phyloP scores from a whole-genome alignment of 2,888 invertebrate species.

The Eueremaeus valkanovi region DNA sequence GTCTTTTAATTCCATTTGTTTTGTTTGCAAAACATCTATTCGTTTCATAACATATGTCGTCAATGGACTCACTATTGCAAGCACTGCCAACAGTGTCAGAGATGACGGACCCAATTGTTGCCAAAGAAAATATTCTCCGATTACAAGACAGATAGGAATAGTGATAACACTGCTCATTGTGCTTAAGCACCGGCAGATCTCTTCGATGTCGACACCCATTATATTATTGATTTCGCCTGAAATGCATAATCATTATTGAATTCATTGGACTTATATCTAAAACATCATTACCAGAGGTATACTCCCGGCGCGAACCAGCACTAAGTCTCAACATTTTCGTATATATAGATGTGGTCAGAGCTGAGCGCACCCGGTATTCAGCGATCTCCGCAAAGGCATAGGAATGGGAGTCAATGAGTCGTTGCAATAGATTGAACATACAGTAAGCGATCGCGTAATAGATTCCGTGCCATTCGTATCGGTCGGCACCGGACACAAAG shows the following conservation, averaged over 20 bases:
- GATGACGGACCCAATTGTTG: constrained; percentile 70
- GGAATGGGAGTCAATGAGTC: not conserved
- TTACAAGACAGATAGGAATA: constrained; percentile 72
- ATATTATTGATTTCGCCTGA: constrained; percentile 88
- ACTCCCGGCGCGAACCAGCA: constrained; percentile 2
- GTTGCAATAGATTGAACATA: not conserved
- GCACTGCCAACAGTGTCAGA: constrained; percentile 81
- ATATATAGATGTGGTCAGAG: not conserved
- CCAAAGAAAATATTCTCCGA: constrained; percentile 81
- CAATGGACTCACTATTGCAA: constrained; percentile 85
- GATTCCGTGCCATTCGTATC: not conserved
- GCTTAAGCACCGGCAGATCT: constrained; percentile 75
- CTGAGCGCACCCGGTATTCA: not conserved
- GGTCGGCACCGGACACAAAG: not conserved
- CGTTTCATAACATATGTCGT: constrained; percentile 79
- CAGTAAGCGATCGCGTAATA: not conserved
- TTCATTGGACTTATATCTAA: not conserved
- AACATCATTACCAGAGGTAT: not conserved
- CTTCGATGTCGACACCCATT: constrained; percentile 85
- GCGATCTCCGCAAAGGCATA: not conserved
- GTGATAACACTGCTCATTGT: constrained; percentile 87
- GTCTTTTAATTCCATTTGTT: constrained; percentile 52
- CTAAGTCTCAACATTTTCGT: constrained; percentile 2
- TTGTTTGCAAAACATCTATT: constrained; percentile 52
- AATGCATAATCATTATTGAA: constrained; percentile 53